Base-by-base conservation (phyloP, 2,797 vertebrate species). In the Yasuhikotakia modesta region DNA sequence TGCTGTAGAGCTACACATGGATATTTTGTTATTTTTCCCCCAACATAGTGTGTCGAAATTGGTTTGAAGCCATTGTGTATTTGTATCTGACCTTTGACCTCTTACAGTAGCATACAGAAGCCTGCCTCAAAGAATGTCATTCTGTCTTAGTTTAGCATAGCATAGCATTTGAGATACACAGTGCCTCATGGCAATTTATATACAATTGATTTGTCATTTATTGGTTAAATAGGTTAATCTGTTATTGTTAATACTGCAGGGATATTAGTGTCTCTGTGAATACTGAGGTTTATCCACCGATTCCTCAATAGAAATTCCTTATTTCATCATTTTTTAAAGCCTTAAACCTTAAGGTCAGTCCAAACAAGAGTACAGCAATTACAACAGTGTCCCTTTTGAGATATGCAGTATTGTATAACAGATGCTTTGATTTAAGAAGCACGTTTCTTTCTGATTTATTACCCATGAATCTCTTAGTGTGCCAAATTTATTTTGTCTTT, bases 401-500 rank as follows among this genome's bases (percentile, higher is more conserved):
- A 69, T n/a, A n/a, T 61, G 55, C 3, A 8, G 30, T 70, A 61
- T 70, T 39, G 6, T 39, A 39, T 39, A 68, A 61, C 55, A 11
- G 14, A 77, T 52, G 24, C 55, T 50, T 70, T 58, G 17, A 24
- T 53, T 77, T 70, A 76, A 60, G 32, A 35, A 35, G 39, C 65
- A 58, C 21, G 17, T 35, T 61, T 63, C 16, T 8, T 43, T 77
- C 57, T 63, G 76, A 70, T 70, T 70, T 70, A 70, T 69, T 69
- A 57, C 76, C 16, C 0, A 2, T 61, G 21, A 76, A 70, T 70
- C 66, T 39, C 13, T 32, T 7, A 16, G 43, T 69, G 43, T 69
- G 27, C 43, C 43, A 61, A 7, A 60, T 69, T 35, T 12, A 17
- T 39, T 69, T 69, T 35, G 39, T 5, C 14, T 39, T 66, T 66